phyloP scores from a whole-genome alignment of 2,888 invertebrate genomes.

The Apodemia duryi region DNA sequence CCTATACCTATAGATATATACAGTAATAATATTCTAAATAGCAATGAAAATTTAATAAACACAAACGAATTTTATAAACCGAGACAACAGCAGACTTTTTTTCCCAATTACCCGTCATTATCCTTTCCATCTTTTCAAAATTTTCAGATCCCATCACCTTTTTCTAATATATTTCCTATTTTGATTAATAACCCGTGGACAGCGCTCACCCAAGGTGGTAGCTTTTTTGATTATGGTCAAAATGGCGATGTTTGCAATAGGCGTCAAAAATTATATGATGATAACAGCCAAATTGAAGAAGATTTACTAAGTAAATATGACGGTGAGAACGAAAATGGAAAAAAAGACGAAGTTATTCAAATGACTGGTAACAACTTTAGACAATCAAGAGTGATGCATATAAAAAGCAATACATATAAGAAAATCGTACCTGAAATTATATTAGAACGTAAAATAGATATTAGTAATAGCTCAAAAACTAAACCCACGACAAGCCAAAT shows the following conservation, averaged over 20 bases:
- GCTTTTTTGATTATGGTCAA: constrained; percentile 80
- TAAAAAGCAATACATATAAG: constrained; percentile 23
- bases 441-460: constrained; percentile 40
- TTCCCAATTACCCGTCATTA: constrained; percentile 27
- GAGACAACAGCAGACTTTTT: constrained; percentile 44
- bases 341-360: neutral
- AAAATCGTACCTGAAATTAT: constrained; percentile 44
- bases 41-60: constrained; percentile 39
- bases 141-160: constrained; percentile 68
- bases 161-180: constrained; percentile 76
- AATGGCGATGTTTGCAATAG: constrained; percentile 72
- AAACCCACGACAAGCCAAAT: constrained; percentile 31
- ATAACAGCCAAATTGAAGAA: constrained; percentile 19
- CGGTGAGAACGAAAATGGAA: constrained; percentile 6
- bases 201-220: constrained; percentile 68
- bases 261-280: constrained; percentile 48
- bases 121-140: constrained; percentile 33
- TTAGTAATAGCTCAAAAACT: constrained; percentile 21
- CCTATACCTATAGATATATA: constrained; percentile 39
- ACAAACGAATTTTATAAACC: constrained; percentile 41
- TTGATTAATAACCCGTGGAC: constrained; percentile 78
- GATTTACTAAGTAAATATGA: constrained; percentile 22
- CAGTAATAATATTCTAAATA: constrained; percentile 30
- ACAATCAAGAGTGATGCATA: neutral
- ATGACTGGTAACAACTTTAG: neutral